These are phyloP conservation scores for Brachionus sp. DNA, from an alignment of 1,140 invertebrate species.

Conservation along the genomic window DNA sequence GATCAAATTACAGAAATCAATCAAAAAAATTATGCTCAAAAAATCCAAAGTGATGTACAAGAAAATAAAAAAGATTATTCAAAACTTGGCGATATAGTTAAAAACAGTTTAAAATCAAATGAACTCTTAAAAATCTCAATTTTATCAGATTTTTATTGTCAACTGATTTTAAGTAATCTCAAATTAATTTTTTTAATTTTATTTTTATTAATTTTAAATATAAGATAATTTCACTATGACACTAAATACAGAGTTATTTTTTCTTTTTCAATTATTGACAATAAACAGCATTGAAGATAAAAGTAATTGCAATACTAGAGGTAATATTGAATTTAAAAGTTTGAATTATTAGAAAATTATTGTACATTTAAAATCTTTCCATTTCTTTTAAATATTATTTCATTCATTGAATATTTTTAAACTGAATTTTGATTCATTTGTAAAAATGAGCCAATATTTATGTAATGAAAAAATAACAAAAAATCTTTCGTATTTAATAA, in stretches of 20 bases:
- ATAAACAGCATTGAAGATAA: constrained; percentile 27
- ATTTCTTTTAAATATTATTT: too few relatives aligned
- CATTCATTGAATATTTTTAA: too few relatives aligned
- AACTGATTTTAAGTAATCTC: constrained; percentile 34
- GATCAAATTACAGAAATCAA: background rate
- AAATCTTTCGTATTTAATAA: too few relatives aligned
- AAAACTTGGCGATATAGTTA: background rate
- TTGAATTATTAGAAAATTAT: too few relatives aligned
- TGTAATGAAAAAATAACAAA: too few relatives aligned
- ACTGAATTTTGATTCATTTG: too few relatives aligned
- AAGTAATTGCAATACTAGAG: background rate
- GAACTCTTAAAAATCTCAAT: background rate
- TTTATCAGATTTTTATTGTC: constrained; percentile 12
- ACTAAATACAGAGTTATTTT: constrained; percentile 35
- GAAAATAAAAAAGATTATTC: background rate
- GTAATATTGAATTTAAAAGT: too few relatives aligned
- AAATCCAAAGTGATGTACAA: background rate
- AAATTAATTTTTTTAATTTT: background rate
- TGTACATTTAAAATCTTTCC: too few relatives aligned
- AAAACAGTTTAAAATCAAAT: background rate
- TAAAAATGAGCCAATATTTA: too few relatives aligned
- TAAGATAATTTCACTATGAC: constrained; percentile 35
- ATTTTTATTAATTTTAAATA: background rate
- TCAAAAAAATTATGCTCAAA: background rate
- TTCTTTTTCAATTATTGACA: constrained; percentile 41